Conservation (phyloP, 2,888 invertebrate species). For the Aporophyla lueneburgensis region DNA sequence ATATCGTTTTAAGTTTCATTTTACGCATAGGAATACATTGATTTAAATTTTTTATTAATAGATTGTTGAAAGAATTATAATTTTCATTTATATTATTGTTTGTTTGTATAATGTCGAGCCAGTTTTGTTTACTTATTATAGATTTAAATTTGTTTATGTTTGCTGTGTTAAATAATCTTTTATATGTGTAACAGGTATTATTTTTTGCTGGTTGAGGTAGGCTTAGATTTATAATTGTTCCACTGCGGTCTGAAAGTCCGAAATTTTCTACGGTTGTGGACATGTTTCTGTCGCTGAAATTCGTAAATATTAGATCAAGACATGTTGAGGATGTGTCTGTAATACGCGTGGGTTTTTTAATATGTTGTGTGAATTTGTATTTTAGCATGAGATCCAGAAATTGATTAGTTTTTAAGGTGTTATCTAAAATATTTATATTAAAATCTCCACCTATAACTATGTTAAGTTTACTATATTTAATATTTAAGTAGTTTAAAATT, state of each 20-base stretch:
- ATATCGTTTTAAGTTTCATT: neutral
- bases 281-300: neutral
- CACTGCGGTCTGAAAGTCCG: neutral
- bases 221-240: neutral
- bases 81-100: neutral
- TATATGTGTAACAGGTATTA: neutral
- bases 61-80: neutral
- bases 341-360: neutral
- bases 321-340: neutral
- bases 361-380: neutral
- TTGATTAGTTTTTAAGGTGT: no score
- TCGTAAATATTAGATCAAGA: neutral
- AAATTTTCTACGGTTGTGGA: neutral
- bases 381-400: neutral
- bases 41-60: neutral
- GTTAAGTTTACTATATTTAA: neutral
- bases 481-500: neutral
- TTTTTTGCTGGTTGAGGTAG: neutral
- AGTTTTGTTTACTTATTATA: neutral
- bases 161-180: neutral
- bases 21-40: neutral
- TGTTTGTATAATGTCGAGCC: neutral
- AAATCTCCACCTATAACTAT: no score
- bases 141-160: neutral
- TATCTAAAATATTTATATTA: no score